Base-by-base conservation (phyloP, 2,113 vertebrate genomes). In the Notiomystis cincta region DNA sequence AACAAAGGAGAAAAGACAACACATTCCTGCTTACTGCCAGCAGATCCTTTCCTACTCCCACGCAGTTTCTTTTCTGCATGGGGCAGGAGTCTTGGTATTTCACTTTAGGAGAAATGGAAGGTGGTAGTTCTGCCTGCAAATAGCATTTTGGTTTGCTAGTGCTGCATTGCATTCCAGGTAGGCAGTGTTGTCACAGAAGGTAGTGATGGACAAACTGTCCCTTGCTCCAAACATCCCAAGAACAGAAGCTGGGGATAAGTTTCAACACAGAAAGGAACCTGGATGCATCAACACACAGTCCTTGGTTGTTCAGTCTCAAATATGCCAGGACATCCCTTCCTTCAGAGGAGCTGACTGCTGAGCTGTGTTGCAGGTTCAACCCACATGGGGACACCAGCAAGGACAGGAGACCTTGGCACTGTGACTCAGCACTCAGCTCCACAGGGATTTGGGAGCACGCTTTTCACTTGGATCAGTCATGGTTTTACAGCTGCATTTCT, bases 401-500 rank as follows among this genome's bases (percentile, higher is more conserved):
- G 51, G 78, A 42, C 0, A 3, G 15, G 45, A 57, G 33, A 38
- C 33, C 25, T 38, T 17, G 11, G 48, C 62, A 42, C 77, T 37
- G 7, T 3, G n/a, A 56, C 56, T 51, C 72, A n/a, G 1, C 31
- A 57, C 44, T 22, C 48, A 44, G n/a, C 6, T 20, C 48, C 17
- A 19, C 12, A 2, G 0, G 1, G 76, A 4, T 50, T 22, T 9
- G 7, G 44, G 45, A 65, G 71, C 40, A 48, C 67, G 73, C 7
- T n/a, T 57, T 28, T 23, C 44, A 14, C 14, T 67, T 19, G 45
- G 8, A 22, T 37, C 77, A 65, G 13, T 21, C 38, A 9, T 2
- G 13, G 35, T 9, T 56, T 70, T n/a, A 53, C 42, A 71, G 7
- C 8, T 2, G 13, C 38, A 9, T 28, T 48, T 57, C 64, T 88